Evolutionary conservation across 2,888 invertebrate species (phyloP), one percentile per base, ranked within the genome.

Genomic region (Amaurobius ferox): DNA sequence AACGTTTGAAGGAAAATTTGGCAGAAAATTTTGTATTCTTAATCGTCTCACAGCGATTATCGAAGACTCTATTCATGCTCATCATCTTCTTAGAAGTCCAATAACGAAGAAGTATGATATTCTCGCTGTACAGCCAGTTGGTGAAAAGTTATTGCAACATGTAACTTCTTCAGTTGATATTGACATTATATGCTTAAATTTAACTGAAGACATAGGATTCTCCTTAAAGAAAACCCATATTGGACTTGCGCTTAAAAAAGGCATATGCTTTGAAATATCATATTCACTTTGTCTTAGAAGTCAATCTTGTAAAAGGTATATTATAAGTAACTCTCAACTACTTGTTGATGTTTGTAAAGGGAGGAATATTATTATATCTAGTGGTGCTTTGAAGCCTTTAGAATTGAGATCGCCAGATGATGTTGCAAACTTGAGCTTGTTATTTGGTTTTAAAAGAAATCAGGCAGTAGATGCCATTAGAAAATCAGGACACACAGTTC

Each of bases 261-360:
- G 74, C 16, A 76, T 62, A 11, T 70, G 55, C 9, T 79, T 86
- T 29, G 86, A 86, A 79, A 86, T 86, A 29, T 19, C 35, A 2
- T 86, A 79, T 79, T 61, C 86, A 2, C 86, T 70, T 1, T 86
- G 86, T 35, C 61, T 86, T 19, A 70, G 74, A 44, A 68, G 79
- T 40, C 86, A 86, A 23, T 26, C 61, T 1, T 32, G 40, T 1
- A 66, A 40, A 30, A 40, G 79, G 44, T n/a, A 5, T 2, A 48
- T 68, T n/a, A 79, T 86, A n/a, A 40, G 79, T 44, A 79, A 86
- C 32, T 29, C 79, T 3, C 74, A 74, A 9, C 30, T 64, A 16
- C 62, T 86, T 7, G 76, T 76, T 29, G 66, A 79, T 29, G 73
- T 86, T 48, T n/a, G 55, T 6, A 86, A 79, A 29, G 62, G 55